These are phyloP conservation scores for Leucoraja erinaceus DNA, from an alignment of 2,113 vertebrate genomes.

Conservation along the genomic window DNA sequence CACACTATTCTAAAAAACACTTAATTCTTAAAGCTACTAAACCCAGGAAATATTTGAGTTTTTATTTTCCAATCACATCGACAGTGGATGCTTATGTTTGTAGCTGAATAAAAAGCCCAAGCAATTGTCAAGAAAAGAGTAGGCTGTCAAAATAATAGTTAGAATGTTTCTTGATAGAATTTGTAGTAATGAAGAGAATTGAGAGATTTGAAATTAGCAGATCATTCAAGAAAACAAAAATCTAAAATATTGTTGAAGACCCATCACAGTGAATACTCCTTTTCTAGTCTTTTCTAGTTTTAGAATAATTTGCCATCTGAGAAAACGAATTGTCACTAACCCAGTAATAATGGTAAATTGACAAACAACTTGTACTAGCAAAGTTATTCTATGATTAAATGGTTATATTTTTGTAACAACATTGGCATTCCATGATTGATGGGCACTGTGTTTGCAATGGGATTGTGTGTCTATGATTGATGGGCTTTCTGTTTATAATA, in stretches of 20 bases:
- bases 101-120: background rate
- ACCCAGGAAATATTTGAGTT: background rate
- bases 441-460: background rate
- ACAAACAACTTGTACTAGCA: background rate
- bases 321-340: background rate
- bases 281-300: background rate
- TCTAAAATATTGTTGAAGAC: background rate
- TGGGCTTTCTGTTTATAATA: background rate
- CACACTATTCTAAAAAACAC: background rate
- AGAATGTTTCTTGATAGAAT: background rate
- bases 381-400: background rate
- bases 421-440: background rate
- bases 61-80: background rate
- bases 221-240: background rate
- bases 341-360: background rate
- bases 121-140: background rate
- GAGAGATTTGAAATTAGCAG: background rate
- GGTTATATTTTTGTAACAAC: background rate
- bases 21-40: background rate
- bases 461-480: background rate
- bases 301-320: background rate
- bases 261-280: background rate
- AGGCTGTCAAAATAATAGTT: conserved; percentile 7
- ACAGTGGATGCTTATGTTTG: background rate
- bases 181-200: background rate